Conservation (phyloP, 1,140 invertebrate species). For the Drosophila fuyamai region DNA sequence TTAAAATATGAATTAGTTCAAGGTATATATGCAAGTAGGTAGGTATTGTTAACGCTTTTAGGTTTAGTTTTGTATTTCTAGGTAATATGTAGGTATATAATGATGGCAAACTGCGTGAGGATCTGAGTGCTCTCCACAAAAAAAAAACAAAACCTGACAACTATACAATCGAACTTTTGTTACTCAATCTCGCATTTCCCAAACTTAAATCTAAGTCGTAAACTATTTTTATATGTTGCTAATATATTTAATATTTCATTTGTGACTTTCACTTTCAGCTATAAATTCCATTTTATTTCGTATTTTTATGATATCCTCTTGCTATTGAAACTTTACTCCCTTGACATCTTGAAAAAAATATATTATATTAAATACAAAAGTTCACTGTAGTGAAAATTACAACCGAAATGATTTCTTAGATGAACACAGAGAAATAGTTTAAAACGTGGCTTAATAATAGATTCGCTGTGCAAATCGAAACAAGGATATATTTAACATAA, state of each 20-base stretch:
- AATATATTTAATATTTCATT: not conserved
- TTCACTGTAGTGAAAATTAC: not conserved
- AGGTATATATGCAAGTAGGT: slow-evolving; percentile 48
- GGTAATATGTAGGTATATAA: slow-evolving; percentile 40
- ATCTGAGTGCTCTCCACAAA: slow-evolving; percentile 15
- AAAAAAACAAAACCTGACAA: not conserved
- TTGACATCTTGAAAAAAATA: not conserved
- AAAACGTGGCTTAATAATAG: slow-evolving; percentile 2
- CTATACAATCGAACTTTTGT: slow-evolving; percentile 21
- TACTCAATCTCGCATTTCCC: slow-evolving; percentile 9
- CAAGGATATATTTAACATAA: not conserved
- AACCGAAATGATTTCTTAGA: not conserved
- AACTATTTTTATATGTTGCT: not conserved
- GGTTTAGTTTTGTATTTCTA: slow-evolving; percentile 53
- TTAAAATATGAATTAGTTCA: slow-evolving; percentile 66
- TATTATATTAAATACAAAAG: not conserved
- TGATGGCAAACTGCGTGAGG: slow-evolving; percentile 39
- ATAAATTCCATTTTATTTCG: not conserved
- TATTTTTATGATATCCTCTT: not conserved
- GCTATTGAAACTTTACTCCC: not conserved
- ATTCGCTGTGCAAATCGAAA: slow-evolving; percentile 4
- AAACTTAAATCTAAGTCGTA: not conserved
- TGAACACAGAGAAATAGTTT: slow-evolving; percentile 6
- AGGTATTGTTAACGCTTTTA: slow-evolving; percentile 41
- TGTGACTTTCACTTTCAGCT: not conserved